These are phyloP conservation scores for Volucella bombylans DNA, from an alignment of 2,888 invertebrate species.

Conservation along the genomic window DNA sequence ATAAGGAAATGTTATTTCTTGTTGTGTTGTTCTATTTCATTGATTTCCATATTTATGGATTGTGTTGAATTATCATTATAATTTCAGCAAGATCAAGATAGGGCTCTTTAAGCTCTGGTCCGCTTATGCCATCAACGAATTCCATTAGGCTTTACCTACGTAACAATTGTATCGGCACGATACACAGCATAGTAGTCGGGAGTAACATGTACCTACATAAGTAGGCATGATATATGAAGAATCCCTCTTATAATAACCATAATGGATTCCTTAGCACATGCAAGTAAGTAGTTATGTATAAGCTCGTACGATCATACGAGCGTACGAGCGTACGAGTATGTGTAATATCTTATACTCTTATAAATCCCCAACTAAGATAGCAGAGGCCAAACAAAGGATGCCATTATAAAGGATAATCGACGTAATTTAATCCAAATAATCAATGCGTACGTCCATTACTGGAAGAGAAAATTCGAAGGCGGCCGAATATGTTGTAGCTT, in stretches of 20 bases:
- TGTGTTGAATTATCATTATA: no score
- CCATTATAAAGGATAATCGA: constrained; percentile 68
- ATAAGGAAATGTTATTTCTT: no score
- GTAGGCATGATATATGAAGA: constrained; percentile 32
- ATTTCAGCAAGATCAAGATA: no score
- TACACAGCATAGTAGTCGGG: constrained; percentile 47
- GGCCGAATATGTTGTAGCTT: constrained; percentile 51
- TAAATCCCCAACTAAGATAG: constrained; percentile 45
- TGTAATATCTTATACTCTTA: background rate
- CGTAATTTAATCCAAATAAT: constrained; percentile 68
- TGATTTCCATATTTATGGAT: no score
- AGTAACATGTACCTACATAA: no score
- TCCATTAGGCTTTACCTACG: constrained; percentile 44
- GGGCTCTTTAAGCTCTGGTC: background rate
- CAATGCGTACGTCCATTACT: constrained; percentile 50
- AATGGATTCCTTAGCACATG: constrained; percentile 49
- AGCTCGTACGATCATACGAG: no score
- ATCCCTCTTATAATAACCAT: constrained; percentile 26
- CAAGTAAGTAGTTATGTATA: constrained; percentile 14
- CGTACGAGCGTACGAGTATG: no score
- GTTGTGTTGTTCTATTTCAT: no score
- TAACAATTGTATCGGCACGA: constrained; percentile 35
- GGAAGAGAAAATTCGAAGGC: constrained; percentile 31
- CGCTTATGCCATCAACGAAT: constrained; percentile 37
- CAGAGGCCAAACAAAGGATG: constrained; percentile 55